A percentile compares a stretch with the other conserved stretches of the same genome.
phyloP scores from a whole-genome alignment of 53 echinoderm and acorn worm genomes.

The Patiria pectinifera region DNA sequence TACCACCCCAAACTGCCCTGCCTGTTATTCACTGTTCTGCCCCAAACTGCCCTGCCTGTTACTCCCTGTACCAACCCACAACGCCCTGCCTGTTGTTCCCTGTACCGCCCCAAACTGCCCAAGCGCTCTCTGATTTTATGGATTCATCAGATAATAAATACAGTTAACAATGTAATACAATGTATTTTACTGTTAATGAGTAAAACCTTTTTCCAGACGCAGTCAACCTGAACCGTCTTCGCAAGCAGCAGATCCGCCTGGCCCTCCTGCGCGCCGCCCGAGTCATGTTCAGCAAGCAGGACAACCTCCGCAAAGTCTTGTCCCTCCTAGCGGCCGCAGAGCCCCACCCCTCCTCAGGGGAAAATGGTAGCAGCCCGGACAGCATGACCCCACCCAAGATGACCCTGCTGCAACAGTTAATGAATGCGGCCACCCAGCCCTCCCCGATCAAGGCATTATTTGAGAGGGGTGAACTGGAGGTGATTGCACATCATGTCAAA shows the following conservation, averaged over 20 bases:
- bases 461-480: constrained; percentile 89
- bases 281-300: constrained; percentile 87
- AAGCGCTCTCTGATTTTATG: too few species aligned
- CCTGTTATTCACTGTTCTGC: too few species aligned
- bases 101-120: too few species aligned
- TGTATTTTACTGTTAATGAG: too few species aligned
- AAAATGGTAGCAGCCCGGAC: constrained; percentile 76
- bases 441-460: constrained; percentile 98
- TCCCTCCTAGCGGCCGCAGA: constrained; percentile 64
- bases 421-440: constrained; percentile 94
- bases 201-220: constrained; percentile 8
- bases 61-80: too few species aligned
- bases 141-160: too few species aligned
- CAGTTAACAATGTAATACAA: too few species aligned
- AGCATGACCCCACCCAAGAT: constrained; percentile 52
- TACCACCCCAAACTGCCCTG: too few species aligned
- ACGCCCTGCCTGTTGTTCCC: too few species aligned
- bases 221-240: constrained; percentile 68
- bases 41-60: too few species aligned
- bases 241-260: constrained; percentile 94
- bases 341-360: constrained; percentile 62
- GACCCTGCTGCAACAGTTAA: constrained; percentile 89
- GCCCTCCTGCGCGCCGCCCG: constrained; percentile 88
- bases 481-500: constrained; percentile 3
- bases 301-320: constrained; percentile 89